phyloP scores from a whole-genome alignment of 2,113 vertebrate genomes.

The Tursiops truncatus region DNA sequence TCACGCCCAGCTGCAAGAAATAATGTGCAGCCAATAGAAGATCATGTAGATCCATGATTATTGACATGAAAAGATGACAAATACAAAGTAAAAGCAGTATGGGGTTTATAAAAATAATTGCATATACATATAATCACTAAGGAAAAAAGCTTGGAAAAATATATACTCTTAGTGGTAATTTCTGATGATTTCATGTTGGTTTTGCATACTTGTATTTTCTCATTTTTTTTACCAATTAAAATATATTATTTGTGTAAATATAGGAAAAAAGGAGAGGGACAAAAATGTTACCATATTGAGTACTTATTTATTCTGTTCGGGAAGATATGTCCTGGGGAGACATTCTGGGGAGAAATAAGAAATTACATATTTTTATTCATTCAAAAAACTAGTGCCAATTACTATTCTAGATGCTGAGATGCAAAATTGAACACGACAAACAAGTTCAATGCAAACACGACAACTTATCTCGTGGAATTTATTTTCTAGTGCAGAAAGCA shows the following conservation, averaged over 20 bases:
- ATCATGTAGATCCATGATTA: neutral
- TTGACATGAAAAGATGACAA: slow-evolving; percentile 25
- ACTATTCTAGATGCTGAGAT: neutral
- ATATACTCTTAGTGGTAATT: neutral
- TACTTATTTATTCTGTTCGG: neutral
- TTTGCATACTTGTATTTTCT: slow-evolving; percentile 18
- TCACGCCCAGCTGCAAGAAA: neutral
- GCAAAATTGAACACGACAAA: neutral
- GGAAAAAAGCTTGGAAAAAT: neutral
- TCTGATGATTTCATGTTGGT: neutral
- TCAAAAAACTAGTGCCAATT: slow-evolving; percentile 12
- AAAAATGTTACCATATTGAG: neutral
- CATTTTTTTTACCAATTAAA: neutral
- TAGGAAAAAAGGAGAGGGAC: neutral
- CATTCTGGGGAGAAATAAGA: neutral
- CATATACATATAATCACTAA: neutral
- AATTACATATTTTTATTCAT: neutral
- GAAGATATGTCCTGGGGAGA: slow-evolving; percentile 7
- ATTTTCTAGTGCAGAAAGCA: neutral
- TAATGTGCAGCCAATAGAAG: slow-evolving; percentile 39
- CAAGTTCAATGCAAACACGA: neutral
- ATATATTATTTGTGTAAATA: slow-evolving; percentile 6
- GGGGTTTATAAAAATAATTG: slow-evolving; percentile 38
- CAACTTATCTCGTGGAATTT: neutral
- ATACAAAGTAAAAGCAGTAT: neutral